Conservation (phyloP, 2,113 vertebrate genomes). For the Rhinolophus sinicus region DNA sequence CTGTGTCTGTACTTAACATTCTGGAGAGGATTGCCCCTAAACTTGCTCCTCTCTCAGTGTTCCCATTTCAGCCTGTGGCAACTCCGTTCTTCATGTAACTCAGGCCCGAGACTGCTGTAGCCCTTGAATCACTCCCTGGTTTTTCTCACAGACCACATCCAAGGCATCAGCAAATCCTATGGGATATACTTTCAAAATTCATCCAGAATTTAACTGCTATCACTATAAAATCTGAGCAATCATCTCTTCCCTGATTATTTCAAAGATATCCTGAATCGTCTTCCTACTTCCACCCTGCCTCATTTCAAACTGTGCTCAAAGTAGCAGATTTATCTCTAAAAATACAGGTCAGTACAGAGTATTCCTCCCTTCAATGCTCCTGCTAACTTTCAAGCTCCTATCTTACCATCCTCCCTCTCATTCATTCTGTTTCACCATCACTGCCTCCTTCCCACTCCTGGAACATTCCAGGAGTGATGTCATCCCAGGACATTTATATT, state of each 20-base stretch:
- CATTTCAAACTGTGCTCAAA: not conserved
- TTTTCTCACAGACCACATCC: not conserved
- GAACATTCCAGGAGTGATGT: not conserved
- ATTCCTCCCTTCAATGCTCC: not conserved
- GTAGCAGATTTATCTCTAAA: not conserved
- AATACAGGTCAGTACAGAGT: not conserved
- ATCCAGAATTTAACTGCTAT: not conserved
- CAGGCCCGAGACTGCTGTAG: not conserved
- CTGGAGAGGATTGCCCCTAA: not conserved
- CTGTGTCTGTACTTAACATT: conserved; percentile 26
- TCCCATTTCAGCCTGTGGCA: not conserved
- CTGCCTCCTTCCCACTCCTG: not conserved
- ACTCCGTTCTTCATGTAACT: not conserved
- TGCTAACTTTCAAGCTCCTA: not conserved
- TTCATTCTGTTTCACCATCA: not conserved
- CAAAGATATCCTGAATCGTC: not conserved
- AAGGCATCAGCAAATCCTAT: not conserved
- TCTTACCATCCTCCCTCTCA: not conserved
- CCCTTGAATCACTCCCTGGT: not conserved
- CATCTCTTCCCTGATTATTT: not conserved
- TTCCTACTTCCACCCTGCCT: not conserved
- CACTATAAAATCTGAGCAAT: not conserved
- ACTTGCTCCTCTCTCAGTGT: not conserved
- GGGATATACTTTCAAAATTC: not conserved
- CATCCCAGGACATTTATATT: not conserved